Conservation (phyloP, 2,888 invertebrate genomes). For the Odontothrips loti region DNA sequence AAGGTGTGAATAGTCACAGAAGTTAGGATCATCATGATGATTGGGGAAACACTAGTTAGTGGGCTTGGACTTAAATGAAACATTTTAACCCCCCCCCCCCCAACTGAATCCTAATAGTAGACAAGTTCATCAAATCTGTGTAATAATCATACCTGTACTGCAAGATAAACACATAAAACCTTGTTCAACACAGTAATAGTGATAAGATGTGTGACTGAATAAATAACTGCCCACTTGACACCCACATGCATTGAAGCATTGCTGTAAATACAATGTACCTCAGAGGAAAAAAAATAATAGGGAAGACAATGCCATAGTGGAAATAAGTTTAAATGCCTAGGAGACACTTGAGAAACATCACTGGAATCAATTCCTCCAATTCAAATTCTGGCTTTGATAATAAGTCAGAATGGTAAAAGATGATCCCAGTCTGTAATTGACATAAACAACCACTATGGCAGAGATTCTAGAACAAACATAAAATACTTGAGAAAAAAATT, state of each 20-base stretch:
- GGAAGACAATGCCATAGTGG: too few species aligned
- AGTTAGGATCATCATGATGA: too few species aligned
- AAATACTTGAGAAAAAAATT: background rate
- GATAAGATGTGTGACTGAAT: background rate
- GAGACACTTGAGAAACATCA: too few species aligned
- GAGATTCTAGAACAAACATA: background rate
- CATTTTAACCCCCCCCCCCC: too few species aligned
- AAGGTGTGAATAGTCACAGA: background rate
- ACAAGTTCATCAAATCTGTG: background rate
- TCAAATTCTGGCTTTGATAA: too few species aligned
- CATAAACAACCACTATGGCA: background rate
- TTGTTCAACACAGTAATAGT: background rate
- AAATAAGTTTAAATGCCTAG: too few species aligned
- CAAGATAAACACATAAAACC: background rate
- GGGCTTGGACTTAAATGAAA: too few species aligned
- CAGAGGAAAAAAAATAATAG: background rate
- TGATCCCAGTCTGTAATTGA: background rate
- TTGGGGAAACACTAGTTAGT: too few species aligned
- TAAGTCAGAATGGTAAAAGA: too few species aligned
- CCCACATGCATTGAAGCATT: background rate
- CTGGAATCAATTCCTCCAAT: too few species aligned
- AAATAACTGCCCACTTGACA: background rate
- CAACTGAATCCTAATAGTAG: too few species aligned
- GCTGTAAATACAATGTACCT: background rate
- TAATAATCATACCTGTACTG: background rate